A percentile compares a stretch with the other conserved stretches of the same genome.
Conservation (phyloP, 2,888 invertebrate genomes). For the Caenorhabditis uteleia region DNA sequence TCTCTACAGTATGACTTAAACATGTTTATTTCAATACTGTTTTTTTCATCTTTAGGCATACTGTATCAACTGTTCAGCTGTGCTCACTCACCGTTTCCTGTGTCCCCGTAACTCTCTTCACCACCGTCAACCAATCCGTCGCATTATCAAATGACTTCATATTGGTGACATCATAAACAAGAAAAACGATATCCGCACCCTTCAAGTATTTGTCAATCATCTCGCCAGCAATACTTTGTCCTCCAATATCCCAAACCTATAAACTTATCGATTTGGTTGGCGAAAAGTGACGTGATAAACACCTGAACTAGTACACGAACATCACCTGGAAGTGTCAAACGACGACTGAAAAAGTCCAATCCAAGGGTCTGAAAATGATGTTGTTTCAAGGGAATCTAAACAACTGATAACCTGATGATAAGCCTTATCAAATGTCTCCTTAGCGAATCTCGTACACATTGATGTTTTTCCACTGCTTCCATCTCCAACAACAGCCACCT, state of each 20-base stretch:
- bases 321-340: slow-evolving; percentile 75
- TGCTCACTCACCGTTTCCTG: slow-evolving; percentile 60
- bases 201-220: slow-evolving; percentile 78
- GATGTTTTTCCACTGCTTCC: slow-evolving; percentile 80
- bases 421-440: slow-evolving; percentile 76
- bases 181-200: slow-evolving; percentile 75
- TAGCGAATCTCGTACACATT: slow-evolving; percentile 74
- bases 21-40: not conserved
- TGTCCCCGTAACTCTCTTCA: slow-evolving; percentile 70
- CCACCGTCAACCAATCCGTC: slow-evolving; percentile 77
- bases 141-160: slow-evolving; percentile 81
- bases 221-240: slow-evolving; percentile 79
- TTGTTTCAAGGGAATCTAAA: not conserved
- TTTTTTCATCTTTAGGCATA: not conserved
- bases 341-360: slow-evolving; percentile 79
- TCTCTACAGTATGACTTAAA: no score
- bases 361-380: slow-evolving; percentile 76
- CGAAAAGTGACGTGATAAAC: slow-evolving; percentile 4
- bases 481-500: slow-evolving; percentile 78
- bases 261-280: slow-evolving; percentile 18
- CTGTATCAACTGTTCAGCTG: not conserved
- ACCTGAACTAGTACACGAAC: slow-evolving; percentile 62
- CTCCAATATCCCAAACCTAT: slow-evolving; percentile 85
- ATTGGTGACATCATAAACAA: slow-evolving; percentile 86
- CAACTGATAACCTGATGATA: slow-evolving; percentile 71